Evolutionary conservation across 2,797 vertebrate genomes (phyloP).

Genomic region (Pelobates cultripes): DNA sequence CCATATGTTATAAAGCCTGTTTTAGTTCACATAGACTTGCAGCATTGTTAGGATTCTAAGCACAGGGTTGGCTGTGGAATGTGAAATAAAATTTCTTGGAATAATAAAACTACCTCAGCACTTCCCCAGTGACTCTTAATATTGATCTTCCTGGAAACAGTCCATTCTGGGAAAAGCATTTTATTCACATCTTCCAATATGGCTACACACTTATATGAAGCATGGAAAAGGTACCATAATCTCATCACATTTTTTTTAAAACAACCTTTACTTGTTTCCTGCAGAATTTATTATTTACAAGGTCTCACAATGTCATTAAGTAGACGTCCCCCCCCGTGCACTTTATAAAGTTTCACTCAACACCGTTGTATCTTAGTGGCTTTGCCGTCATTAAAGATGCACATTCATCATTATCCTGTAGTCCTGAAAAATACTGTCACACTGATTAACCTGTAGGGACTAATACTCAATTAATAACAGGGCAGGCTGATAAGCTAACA

Average conservation of each 20-base stretch:
- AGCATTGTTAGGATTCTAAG: neutral
- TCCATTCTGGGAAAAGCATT: constrained; percentile 6
- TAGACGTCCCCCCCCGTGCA: too few relatives aligned
- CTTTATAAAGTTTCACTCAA: too few relatives aligned
- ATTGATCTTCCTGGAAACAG: constrained; percentile 18
- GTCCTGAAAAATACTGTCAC: too few relatives aligned
- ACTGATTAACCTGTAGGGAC: too few relatives aligned
- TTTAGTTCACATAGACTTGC: neutral
- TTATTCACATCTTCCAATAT: neutral
- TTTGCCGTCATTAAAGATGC: too few relatives aligned
- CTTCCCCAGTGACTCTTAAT: constrained; percentile 20
- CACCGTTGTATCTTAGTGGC: too few relatives aligned
- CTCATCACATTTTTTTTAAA: neutral
- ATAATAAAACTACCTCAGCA: constrained; percentile 17
- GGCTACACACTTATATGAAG: neutral
- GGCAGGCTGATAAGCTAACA: too few relatives aligned
- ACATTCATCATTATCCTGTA: too few relatives aligned
- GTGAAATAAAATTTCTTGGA: constrained; percentile 23
- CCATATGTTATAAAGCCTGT: neutral
- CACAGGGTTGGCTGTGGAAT: constrained; percentile 2
- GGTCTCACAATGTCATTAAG: too few relatives aligned
- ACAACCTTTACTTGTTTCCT: neutral
- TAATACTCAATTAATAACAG: too few relatives aligned
- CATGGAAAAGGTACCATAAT: neutral
- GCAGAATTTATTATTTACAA: too few relatives aligned